Percentiles rank a stretch among this genome's conserved stretches.
These are phyloP conservation scores for Julus scandinavius DNA, from an alignment of 2,888 invertebrate species.

Conservation along the genomic window DNA sequence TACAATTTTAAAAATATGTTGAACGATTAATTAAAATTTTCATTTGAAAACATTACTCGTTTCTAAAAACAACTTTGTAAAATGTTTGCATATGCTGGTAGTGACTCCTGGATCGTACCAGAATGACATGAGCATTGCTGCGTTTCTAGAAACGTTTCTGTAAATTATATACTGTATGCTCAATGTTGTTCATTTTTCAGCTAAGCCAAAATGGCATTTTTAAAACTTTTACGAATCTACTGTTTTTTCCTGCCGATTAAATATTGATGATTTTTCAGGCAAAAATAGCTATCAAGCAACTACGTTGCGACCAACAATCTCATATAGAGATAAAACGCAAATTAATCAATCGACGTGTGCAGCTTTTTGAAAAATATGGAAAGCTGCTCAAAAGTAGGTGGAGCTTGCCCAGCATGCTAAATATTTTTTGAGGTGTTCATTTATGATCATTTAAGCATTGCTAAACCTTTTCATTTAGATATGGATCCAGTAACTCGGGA, in stretches of 20 bases:
- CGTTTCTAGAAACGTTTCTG: no score
- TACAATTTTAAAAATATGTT: no score
- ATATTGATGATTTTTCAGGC: not conserved
- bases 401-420: not conserved
- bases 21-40: no score
- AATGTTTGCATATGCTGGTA: no score
- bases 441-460: not conserved
- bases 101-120: no score
- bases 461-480: not conserved
- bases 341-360: conserved; percentile 2
- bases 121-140: no score
- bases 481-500: not conserved
- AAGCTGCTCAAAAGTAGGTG: conserved; percentile 47
- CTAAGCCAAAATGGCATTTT: not conserved
- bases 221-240: not conserved
- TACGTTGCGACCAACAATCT: not conserved
- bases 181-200: no score
- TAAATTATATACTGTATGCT: no score
- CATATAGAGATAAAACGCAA: not conserved
- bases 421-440: not conserved
- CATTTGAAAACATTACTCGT: no score
- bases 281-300: not conserved
- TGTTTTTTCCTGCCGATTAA: not conserved
- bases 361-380: not conserved
- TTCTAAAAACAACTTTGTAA: no score